Evolutionary conservation across 2,113 vertebrate species (phyloP).

Genomic region (Kryptolebias marmoratus): DNA sequence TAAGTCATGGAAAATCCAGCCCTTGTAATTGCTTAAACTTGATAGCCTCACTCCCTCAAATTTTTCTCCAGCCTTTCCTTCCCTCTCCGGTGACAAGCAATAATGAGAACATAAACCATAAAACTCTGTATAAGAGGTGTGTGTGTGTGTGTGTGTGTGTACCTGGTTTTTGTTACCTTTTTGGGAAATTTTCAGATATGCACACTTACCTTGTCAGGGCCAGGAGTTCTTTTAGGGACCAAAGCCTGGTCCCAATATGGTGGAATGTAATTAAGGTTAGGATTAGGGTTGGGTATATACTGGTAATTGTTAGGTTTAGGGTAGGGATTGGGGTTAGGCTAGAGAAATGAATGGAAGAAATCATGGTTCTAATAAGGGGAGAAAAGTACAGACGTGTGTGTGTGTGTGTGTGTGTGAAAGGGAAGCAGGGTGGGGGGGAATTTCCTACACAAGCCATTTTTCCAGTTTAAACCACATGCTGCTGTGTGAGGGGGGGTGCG

Average conservation of each 20-base stretch:
- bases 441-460: slow-evolving; percentile 53
- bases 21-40: slow-evolving; percentile 73
- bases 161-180: too few relatives aligned
- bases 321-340: too few relatives aligned
- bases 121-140: slow-evolving; percentile 31
- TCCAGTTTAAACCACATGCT: slow-evolving; percentile 47
- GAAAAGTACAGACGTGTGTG: background rate
- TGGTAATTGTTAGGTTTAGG: too few relatives aligned
- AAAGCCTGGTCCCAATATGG: too few relatives aligned
- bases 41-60: slow-evolving; percentile 47
- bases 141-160: slow-evolving; percentile 16
- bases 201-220: too few relatives aligned
- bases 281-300: too few relatives aligned
- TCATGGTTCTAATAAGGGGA: too few relatives aligned
- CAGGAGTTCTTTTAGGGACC: too few relatives aligned
- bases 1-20: slow-evolving; percentile 76
- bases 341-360: too few relatives aligned
- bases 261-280: too few relatives aligned
- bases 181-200: too few relatives aligned
- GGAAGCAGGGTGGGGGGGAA: background rate
- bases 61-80: slow-evolving; percentile 44
- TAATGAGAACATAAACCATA: slow-evolving; percentile 59
- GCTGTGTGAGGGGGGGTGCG: background rate
- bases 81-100: slow-evolving; percentile 44
- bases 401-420: background rate